These are phyloP conservation scores for Conchocele bisecta DNA, from an alignment of 2,888 invertebrate species.

Conservation along the genomic window DNA sequence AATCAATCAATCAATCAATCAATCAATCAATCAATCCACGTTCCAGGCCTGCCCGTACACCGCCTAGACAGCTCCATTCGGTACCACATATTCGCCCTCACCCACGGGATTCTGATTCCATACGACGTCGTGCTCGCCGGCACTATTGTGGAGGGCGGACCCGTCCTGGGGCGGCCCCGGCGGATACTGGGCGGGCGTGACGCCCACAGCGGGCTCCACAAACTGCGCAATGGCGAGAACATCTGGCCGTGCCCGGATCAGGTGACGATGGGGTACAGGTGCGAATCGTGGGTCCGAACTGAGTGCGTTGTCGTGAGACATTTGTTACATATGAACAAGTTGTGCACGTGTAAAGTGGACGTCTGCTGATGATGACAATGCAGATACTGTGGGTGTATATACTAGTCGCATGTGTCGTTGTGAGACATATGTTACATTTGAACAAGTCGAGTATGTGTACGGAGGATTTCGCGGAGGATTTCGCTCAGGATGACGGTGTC, in stretches of 20 bases:
- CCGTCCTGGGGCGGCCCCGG: constrained; percentile 40
- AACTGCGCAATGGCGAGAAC: constrained; percentile 9
- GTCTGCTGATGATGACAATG: no score
- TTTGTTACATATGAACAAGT: constrained; percentile 18
- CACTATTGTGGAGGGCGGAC: constrained; percentile 55
- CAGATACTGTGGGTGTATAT: no score
- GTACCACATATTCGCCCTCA: constrained; percentile 27
- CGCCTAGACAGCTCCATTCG: constrained; percentile 40
- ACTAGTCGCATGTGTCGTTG: constrained; percentile 52
- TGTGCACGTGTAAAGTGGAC: constrained; percentile 51
- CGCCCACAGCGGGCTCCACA: constrained; percentile 37
- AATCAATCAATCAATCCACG: no score
- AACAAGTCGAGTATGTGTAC: constrained; percentile 41
- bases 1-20: no score
- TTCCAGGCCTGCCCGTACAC: constrained; percentile 15
- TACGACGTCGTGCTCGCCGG: constrained; percentile 52
- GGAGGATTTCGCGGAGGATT: constrained; percentile 49
- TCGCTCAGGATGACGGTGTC: no score
- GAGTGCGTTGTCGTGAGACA: constrained; percentile 49
- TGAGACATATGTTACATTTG: constrained; percentile 33
- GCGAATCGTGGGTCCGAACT: constrained; percentile 29
- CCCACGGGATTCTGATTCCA: constrained; percentile 23
- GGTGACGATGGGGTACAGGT: constrained; percentile 38
- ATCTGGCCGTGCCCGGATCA: constrained; percentile 38
- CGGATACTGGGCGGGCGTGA: constrained; percentile 46